These are phyloP conservation scores for Himalopsyche phryganea DNA, from an alignment of 1,140 invertebrate species.

Conservation along the genomic window DNA sequence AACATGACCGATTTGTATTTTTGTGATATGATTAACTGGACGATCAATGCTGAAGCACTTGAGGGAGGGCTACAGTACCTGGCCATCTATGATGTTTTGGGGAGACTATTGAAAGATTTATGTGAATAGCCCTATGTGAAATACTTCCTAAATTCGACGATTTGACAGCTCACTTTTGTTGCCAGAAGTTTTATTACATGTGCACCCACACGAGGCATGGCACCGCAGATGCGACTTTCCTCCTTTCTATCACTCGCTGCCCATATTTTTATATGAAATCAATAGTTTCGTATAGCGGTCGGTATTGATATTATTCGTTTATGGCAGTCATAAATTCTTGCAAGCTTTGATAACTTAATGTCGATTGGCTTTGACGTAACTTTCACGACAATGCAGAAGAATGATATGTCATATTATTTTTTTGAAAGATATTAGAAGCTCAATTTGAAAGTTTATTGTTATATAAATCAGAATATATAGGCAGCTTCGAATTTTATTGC, in stretches of 20 bases:
- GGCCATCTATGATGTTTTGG: slow-evolving; percentile 25
- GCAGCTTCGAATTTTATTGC: too few relatives aligned
- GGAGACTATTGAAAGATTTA: slow-evolving; percentile 31
- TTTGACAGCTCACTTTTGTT: slow-evolving; percentile 37
- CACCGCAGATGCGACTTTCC: slow-evolving; percentile 7
- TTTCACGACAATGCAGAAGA: too few relatives aligned
- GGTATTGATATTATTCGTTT: slow-evolving; percentile 12
- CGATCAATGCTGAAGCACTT: not conserved
- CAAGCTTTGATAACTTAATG: too few relatives aligned
- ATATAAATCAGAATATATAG: too few relatives aligned
- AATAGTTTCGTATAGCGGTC: slow-evolving; percentile 11
- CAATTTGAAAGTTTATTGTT: too few relatives aligned
- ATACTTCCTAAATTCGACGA: slow-evolving; percentile 33
- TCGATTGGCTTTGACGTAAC: too few relatives aligned
- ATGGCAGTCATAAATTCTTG: slow-evolving; percentile 2
- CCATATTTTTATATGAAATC: slow-evolving; percentile 31
- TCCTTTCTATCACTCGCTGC: slow-evolving; percentile 4
- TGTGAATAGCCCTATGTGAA: slow-evolving; percentile 32
- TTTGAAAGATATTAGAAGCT: slow-evolving; percentile 1
- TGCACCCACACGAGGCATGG: slow-evolving; percentile 17
- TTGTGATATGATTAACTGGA: slow-evolving; percentile 1
- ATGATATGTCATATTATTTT: not conserved
- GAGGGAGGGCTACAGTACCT: slow-evolving; percentile 22
- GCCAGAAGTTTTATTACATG: slow-evolving; percentile 35
- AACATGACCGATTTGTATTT: too few relatives aligned